Percentiles rank a stretch among this genome's conserved stretches.
These are phyloP conservation scores for Penaeus chinensis DNA, from an alignment of 1,140 invertebrate species.

Conservation along the genomic window DNA sequence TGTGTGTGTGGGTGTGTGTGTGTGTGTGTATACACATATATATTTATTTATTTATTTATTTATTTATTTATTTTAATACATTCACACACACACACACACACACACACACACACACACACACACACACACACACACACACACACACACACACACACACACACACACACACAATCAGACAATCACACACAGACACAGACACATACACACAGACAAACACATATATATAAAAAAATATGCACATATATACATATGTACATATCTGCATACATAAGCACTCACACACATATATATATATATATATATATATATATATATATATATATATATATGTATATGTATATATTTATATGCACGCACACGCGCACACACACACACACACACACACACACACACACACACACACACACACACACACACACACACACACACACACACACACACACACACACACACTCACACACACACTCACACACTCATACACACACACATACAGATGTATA, in stretches of 20 bases:
- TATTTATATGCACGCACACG: background rate
- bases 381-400: constrained; percentile 15
- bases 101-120: background rate
- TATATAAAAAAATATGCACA: too few relatives aligned
- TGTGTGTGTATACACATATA: constrained; percentile 27
- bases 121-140: background rate
- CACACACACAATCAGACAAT: background rate
- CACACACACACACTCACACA: constrained; percentile 40
- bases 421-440: constrained; percentile 4
- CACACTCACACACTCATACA: constrained; percentile 61
- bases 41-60: background rate
- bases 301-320: background rate
- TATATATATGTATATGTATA: background rate
- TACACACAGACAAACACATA: too few relatives aligned
- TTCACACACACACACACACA: background rate
- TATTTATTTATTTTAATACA: constrained; percentile 4
- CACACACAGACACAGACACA: too few relatives aligned
- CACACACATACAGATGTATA: constrained; percentile 58
- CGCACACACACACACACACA: constrained; percentile 4
- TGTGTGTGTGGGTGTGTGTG: background rate
- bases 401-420: constrained; percentile 15
- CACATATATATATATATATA: background rate
- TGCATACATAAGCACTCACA: background rate
- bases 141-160: background rate
- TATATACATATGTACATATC: too few relatives aligned